phyloP scores from a whole-genome alignment of 2,797 vertebrate genomes.

The Acipenser transmontanus region DNA sequence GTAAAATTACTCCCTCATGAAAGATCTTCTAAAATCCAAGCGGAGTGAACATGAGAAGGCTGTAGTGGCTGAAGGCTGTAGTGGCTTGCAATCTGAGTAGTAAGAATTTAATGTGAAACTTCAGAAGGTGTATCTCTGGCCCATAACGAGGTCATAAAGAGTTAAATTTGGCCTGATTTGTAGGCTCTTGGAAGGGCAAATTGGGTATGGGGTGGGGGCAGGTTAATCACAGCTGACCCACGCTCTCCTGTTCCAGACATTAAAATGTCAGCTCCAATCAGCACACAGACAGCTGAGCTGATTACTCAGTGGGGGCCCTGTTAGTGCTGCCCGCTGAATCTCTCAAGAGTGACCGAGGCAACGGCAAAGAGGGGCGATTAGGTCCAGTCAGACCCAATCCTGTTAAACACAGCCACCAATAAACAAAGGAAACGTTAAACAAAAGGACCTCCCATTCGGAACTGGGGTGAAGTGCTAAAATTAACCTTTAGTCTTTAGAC shows the following conservation, averaged over 20 bases:
- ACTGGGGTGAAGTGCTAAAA: conserved; percentile 31
- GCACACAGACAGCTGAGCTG: conserved; percentile 63
- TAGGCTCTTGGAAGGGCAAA: conserved; percentile 65
- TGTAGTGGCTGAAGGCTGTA: conserved; percentile 10
- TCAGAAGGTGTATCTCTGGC: conserved; percentile 43
- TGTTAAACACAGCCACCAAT: conserved; percentile 76
- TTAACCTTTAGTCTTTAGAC: conserved; percentile 58
- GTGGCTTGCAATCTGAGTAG: conserved; percentile 28
- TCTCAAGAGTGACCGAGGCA: conserved; percentile 56
- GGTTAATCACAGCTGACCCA: conserved; percentile 71
- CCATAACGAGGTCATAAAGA: conserved; percentile 71
- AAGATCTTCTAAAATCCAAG: conserved; percentile 39
- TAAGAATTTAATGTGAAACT: conserved; percentile 54
- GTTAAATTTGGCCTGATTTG: conserved; percentile 74
- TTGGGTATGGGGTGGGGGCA: conserved; percentile 66
- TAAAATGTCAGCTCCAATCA: conserved; percentile 79
- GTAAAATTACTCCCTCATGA: conserved; percentile 37
- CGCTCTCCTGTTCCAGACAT: conserved; percentile 68
- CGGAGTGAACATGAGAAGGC: conserved; percentile 27
- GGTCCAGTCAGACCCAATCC: conserved; percentile 71
- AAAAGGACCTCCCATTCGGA: conserved; percentile 69
- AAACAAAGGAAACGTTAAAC: conserved; percentile 78
- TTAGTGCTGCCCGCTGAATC: conserved; percentile 53
- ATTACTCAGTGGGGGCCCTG: conserved; percentile 62
- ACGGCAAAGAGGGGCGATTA: conserved; percentile 60